Evolutionary conservation across 2,888 invertebrate genomes (phyloP).

Genomic region (Fabriciana adippe): DNA sequence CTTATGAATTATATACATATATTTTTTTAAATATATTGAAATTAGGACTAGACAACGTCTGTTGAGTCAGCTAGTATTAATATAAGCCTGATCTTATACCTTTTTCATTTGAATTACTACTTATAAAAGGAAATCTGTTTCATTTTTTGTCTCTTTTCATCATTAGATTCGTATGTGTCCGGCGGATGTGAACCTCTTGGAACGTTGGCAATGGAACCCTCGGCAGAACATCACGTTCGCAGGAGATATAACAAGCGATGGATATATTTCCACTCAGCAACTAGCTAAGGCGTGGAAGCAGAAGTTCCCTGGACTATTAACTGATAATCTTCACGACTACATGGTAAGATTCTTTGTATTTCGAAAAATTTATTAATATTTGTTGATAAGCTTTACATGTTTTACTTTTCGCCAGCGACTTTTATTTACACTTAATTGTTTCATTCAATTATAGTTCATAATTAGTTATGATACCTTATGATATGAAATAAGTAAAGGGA

Average conservation of each 20-base stretch:
- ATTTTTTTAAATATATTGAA: too few relatives aligned
- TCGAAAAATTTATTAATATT: background rate
- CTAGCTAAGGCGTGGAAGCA: constrained; percentile 86
- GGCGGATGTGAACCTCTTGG: constrained; percentile 85
- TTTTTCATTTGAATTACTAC: too few relatives aligned
- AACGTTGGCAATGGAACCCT: constrained; percentile 85
- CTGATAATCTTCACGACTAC: constrained; percentile 78
- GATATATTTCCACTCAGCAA: constrained; percentile 85
- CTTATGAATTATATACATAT: too few relatives aligned
- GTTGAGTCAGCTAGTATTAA: too few relatives aligned
- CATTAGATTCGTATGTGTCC: constrained; percentile 83
- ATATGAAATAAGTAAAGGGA: too few relatives aligned
- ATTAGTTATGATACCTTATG: too few relatives aligned
- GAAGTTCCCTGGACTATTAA: constrained; percentile 84
- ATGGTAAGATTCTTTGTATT: constrained; percentile 63
- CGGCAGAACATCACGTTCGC: constrained; percentile 82
- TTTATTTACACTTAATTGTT: too few relatives aligned
- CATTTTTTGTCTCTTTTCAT: background rate
- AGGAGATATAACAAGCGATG: constrained; percentile 83
- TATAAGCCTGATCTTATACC: too few relatives aligned
- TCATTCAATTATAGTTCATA: too few relatives aligned
- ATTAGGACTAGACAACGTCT: too few relatives aligned
- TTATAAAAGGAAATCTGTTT: too few relatives aligned
- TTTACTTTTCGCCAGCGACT: background rate
- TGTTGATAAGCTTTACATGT: background rate